Evolutionary conservation across 2,113 vertebrate species (phyloP).

Genomic region (Corynorhinus townsendii): DNA sequence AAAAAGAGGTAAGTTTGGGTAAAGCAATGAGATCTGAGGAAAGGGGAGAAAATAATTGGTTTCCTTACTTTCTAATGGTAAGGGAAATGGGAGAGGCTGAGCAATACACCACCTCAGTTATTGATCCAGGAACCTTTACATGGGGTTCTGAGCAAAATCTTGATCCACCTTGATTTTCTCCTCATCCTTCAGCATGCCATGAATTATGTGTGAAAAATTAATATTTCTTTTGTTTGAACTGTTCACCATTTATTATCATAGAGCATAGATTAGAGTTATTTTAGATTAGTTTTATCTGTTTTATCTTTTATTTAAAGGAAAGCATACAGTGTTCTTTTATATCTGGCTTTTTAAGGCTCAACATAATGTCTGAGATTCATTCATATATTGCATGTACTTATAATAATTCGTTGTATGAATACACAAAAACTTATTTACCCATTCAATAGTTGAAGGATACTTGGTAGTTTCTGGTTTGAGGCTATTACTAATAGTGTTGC

Average conservation of each 20-base stretch:
- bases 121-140: neutral
- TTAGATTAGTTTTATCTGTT: neutral
- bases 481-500: neutral
- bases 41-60: neutral
- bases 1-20: neutral
- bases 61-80: neutral
- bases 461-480: neutral
- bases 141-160: neutral
- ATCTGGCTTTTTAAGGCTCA: neutral
- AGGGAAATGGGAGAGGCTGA: neutral
- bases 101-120: neutral
- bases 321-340: neutral
- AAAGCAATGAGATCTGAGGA: neutral
- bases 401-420: neutral
- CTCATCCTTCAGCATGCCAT: neutral
- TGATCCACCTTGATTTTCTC: neutral
- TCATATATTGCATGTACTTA: neutral
- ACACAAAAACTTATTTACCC: neutral
- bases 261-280: neutral
- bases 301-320: neutral
- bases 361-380: neutral
- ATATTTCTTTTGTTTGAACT: neutral
- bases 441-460: neutral
- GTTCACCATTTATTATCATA: neutral
- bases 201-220: neutral